Conservation (phyloP, 2,888 invertebrate genomes). For the Scelioninae gen. 1 region DNA sequence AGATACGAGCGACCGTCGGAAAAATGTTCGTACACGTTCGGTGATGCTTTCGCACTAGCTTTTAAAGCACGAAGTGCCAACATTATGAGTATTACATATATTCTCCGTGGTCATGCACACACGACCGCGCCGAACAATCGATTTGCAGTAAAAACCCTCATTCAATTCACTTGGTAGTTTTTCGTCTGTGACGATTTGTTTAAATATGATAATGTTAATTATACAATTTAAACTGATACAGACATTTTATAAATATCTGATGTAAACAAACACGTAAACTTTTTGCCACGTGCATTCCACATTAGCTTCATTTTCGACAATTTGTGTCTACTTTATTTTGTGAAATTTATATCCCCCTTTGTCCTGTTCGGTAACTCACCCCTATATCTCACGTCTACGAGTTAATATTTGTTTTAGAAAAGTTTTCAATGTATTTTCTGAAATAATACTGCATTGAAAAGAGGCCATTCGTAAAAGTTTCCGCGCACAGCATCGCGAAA, state of each 20-base stretch:
- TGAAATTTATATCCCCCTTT: conserved; percentile 29
- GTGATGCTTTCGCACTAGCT: conserved; percentile 49
- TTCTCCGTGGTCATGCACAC: conserved; percentile 33
- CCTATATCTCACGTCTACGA: conserved; percentile 32
- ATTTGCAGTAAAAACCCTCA: conserved; percentile 43
- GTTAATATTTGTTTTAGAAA: conserved; percentile 62
- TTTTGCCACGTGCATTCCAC: not conserved
- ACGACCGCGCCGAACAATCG: conserved; percentile 35
- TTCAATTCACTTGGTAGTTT: conserved; percentile 2
- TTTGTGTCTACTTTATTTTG: conserved; percentile 18
- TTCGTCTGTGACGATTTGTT: not conserved
- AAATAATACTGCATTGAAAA: conserved; percentile 63
- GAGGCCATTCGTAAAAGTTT: conserved; percentile 62
- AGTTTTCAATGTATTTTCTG: conserved; percentile 63
- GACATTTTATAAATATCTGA: not conserved
- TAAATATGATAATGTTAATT: not conserved
- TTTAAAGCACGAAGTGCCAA: conserved; percentile 60
- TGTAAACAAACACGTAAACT: not conserved
- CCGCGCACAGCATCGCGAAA: conserved; percentile 26
- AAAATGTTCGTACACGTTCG: conserved; percentile 59
- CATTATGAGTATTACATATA: conserved; percentile 61
- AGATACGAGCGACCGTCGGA: conserved; percentile 60
- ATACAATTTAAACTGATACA: not conserved
- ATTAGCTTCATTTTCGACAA: not conserved
- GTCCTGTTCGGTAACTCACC: conserved; percentile 4